Evolutionary conservation across 2,797 vertebrate genomes (phyloP).

Genomic region (Acestrorhynchus altus): DNA sequence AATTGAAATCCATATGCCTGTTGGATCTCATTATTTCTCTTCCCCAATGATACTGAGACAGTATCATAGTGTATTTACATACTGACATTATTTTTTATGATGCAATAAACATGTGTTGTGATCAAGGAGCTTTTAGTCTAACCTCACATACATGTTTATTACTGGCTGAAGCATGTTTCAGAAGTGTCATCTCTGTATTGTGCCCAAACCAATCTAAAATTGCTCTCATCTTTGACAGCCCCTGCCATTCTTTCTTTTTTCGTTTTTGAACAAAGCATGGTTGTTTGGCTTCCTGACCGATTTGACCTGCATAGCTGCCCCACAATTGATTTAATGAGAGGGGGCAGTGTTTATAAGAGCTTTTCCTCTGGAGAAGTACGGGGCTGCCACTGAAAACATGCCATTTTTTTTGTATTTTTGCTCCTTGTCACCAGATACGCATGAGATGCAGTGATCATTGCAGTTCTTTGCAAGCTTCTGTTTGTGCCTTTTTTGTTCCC

Average conservation of each 20-base stretch:
- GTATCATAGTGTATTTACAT: constrained; percentile 99
- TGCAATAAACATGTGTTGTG: constrained; percentile 99
- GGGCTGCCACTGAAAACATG: constrained; percentile 99
- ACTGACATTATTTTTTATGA: constrained; percentile 99
- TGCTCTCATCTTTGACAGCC: constrained; percentile 83
- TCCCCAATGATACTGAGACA: constrained; percentile 99
- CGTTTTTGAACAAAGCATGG: constrained; percentile 61
- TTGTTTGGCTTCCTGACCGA: constrained; percentile 75
- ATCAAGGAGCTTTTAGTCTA: constrained; percentile 90
- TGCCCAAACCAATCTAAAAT: constrained; percentile 85
- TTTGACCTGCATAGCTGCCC: constrained; percentile 60
- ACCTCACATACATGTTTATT: constrained; percentile 99
- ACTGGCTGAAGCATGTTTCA: constrained; percentile 99
- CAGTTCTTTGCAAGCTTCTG: constrained; percentile 76
- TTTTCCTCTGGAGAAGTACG: constrained; percentile 89
- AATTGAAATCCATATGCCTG: constrained; percentile 99
- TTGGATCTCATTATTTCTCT: constrained; percentile 99
- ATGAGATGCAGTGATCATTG: constrained; percentile 99
- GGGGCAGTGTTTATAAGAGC: constrained; percentile 73
- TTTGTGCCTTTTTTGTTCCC: constrained; percentile 64
- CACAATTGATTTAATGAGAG: constrained; percentile 69
- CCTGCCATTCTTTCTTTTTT: constrained; percentile 61
- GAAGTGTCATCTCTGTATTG: constrained; percentile 99
- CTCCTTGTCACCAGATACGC: constrained; percentile 99
- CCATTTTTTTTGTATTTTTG: constrained; percentile 99